These are phyloP conservation scores for Frieseomelitta varia DNA, from an alignment of 1,140 invertebrate species.

Conservation along the genomic window DNA sequence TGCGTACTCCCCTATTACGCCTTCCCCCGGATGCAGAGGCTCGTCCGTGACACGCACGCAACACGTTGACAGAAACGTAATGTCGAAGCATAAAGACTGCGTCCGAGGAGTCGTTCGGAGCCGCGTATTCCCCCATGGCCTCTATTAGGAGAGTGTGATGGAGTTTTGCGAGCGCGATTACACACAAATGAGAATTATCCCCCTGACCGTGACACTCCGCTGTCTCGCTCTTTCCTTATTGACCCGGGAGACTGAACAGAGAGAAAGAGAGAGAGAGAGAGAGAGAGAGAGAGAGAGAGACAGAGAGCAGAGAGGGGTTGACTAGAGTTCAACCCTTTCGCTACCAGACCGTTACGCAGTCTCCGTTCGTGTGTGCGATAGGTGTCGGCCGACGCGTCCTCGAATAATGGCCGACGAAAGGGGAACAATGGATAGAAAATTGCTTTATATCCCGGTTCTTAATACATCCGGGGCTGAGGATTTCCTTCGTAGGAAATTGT, in stretches of 20 bases:
- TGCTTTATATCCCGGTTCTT: slow-evolving; percentile 64
- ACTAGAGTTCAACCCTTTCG: slow-evolving; percentile 57
- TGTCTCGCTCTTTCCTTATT: slow-evolving; percentile 37
- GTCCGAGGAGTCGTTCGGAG: slow-evolving; percentile 67
- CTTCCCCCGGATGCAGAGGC: slow-evolving; percentile 3
- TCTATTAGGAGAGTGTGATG: slow-evolving; percentile 83
- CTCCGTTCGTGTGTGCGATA: slow-evolving; percentile 54
- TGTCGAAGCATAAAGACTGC: slow-evolving; percentile 67
- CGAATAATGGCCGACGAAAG: slow-evolving; percentile 62
- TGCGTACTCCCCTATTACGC: slow-evolving; percentile 25
- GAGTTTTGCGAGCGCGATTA: slow-evolving; percentile 83
- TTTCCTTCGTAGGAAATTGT: slow-evolving; percentile 19
- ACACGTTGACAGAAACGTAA: slow-evolving; percentile 48
- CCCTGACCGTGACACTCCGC: slow-evolving; percentile 61
- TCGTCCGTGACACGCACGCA: slow-evolving; percentile 9
- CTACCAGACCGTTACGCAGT: slow-evolving; percentile 49
- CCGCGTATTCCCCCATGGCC: slow-evolving; percentile 67
- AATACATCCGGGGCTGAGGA: slow-evolving; percentile 21
- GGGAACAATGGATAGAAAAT: slow-evolving; percentile 67
- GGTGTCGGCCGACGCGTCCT: slow-evolving; percentile 56
- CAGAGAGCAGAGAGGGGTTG: slow-evolving; percentile 37
- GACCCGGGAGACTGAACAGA: slow-evolving; percentile 42
- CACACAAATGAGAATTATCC: slow-evolving; percentile 82
- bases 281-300: background rate
- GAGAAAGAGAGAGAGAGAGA: too few species aligned